Evolutionary conservation across 1,140 invertebrate genomes (phyloP).

Genomic region (Neoseiulus cucumeris): DNA sequence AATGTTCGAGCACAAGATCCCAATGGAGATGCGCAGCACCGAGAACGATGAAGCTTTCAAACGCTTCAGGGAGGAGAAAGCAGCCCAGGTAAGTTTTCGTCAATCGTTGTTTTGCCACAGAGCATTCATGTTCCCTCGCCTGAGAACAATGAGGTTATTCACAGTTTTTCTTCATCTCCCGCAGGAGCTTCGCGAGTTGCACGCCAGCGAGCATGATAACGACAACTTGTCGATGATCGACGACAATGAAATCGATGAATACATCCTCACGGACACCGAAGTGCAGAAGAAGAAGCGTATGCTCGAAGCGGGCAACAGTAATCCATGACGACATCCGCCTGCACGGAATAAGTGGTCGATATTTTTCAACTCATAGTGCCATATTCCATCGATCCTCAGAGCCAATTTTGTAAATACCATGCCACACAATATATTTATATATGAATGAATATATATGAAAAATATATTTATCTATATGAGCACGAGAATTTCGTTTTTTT

Average conservation of each 20-base stretch:
- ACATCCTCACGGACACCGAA: neutral
- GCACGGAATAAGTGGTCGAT: neutral
- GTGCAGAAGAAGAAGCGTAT: neutral
- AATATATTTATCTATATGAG: too few species aligned
- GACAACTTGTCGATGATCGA: neutral
- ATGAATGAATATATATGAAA: too few species aligned
- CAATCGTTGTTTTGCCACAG: neutral
- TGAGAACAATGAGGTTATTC: neutral
- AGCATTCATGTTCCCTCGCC: neutral
- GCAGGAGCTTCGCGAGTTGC: neutral
- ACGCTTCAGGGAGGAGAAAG: neutral
- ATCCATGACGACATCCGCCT: neutral
- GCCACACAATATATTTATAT: too few species aligned
- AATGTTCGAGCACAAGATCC: neutral
- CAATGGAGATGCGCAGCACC: neutral
- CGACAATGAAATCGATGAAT: neutral
- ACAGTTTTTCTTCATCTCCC: neutral
- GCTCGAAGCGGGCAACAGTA: neutral
- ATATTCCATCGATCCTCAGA: neutral
- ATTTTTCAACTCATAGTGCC: neutral
- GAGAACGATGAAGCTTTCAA: neutral
- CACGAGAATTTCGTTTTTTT: too few species aligned
- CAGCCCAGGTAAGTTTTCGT: neutral
- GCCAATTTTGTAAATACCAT: neutral
- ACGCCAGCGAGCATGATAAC: neutral